Base-by-base conservation (phyloP, 2,797 vertebrate species). In the Chaenodraco wilsoni region DNA sequence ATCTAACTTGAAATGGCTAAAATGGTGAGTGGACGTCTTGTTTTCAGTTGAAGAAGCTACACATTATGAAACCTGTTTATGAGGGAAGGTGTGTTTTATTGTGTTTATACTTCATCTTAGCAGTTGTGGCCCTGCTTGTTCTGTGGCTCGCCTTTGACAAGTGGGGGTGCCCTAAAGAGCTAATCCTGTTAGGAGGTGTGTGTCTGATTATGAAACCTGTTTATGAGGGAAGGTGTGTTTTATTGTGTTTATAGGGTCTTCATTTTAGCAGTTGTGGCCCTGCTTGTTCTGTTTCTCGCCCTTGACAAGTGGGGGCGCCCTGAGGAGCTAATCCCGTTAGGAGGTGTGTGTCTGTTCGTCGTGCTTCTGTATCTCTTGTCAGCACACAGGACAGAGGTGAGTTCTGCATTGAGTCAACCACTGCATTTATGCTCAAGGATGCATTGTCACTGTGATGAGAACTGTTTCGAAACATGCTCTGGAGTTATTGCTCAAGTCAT, bases 161-260 rank as follows among this genome's bases (percentile, higher is more conserved):
- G 0, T 83, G 91, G 33, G 80, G 86, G 74, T 89, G 94, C 33
- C 96, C 95, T 0, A 88, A 96, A 79, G 97, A 97, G 88, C 92
- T 99, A 41, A 93, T 98, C 75, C 97, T 98, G 8, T 96, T 98
- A 10, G 96, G 86, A 0, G 98, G 98, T 1, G 90, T 97, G 87
- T 96, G 93, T 59, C 51, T 95, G 77, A 94, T 99, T 27, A 27
- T 27, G 27, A 27, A 27, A 27, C 27, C 27, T 27, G 33, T 37
- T 37, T 37, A 37, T 37, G 33, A 37, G 8, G 33, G 33, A 37
- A 8, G 33, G 0, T 41, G 44, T 62, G 13, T 19, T 59, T 78
- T 56, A 31, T 43, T 76, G 59, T 75, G 9, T 69, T 69, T 84
- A 84, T 84, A 99, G 98, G 96, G 75, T 94, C 57, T 93, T 98